Base-by-base conservation (phyloP, 1,140 invertebrate genomes). In the Rhagoletis zephyria region DNA sequence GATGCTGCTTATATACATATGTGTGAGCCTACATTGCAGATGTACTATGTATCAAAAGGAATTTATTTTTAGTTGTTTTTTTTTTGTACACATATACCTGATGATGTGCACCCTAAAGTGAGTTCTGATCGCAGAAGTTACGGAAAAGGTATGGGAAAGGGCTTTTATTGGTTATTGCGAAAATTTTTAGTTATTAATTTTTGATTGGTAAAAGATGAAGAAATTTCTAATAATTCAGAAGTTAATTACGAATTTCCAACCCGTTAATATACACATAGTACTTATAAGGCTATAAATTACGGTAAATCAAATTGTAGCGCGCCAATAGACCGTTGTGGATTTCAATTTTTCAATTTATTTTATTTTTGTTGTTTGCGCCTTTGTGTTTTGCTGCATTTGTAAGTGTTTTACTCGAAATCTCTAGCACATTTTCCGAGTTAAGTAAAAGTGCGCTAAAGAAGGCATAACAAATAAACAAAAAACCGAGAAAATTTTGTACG, bases 31-130 rank as follows among this genome's bases (percentile, higher is more conserved):
- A 10, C 51, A 56, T 5, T 10, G 51, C 51, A 7, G n/a, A 81
- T 30, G 30, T 30, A 30, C 30, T 30, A 30, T 30, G 30, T 30
- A 30, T 30, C 0, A 30, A 30, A 30, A 30, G 48, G n/a, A 56
- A 48, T 81, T 81, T 81, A 81, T 81, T 81, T 81, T 81, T 81
- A 81, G 74, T 81, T 81, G 12, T 56, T 56, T 51, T 67, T 19
- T 67, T 14, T 59, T 3, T 81, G 48, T 6, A 14, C 14, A 59
- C 70, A 74, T 42, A 40, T 3, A 74, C 42, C 19, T 30, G 48
- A 56, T 30, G 48, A 56, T 30, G 3, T 81, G n/a, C 16, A 77
- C 16, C 74, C 45, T 30, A 81, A 56, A 81, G 19, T 10, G 48
- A 19, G n/a, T 14, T 12, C 16, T 14, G 6, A 56, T n/a, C 16